Evolutionary conservation across 2,113 vertebrate species (phyloP).

Genomic region (Alethe castanea): DNA sequence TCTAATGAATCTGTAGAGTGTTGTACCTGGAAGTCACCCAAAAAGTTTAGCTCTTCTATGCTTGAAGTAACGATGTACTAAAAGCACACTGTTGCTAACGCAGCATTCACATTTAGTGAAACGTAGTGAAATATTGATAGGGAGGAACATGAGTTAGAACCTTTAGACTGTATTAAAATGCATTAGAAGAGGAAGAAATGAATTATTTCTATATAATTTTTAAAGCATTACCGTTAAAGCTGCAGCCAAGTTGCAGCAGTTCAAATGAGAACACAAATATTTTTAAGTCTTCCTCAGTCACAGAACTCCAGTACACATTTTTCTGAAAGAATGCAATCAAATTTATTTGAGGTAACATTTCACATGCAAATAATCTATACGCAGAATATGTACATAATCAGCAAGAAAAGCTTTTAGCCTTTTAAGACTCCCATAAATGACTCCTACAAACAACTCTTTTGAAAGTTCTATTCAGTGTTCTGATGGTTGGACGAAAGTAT

Average conservation of each 20-base stretch:
- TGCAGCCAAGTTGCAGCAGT: slow-evolving; percentile 1
- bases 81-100: slow-evolving; percentile 30
- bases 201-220: slow-evolving; percentile 49
- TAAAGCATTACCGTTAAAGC: slow-evolving; percentile 14
- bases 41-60: neutral
- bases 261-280: slow-evolving; percentile 42
- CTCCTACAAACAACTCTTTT: neutral
- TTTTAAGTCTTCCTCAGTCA: slow-evolving; percentile 29
- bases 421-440: slow-evolving; percentile 6
- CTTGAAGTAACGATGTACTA: slow-evolving; percentile 23
- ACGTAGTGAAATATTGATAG: slow-evolving; percentile 30
- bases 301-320: slow-evolving; percentile 3
- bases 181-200: slow-evolving; percentile 28
- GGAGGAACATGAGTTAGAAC: slow-evolving; percentile 40
- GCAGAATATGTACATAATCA: neutral
- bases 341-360: neutral
- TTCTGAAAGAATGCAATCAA: slow-evolving; percentile 7
- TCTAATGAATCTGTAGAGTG: neutral
- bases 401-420: neutral
- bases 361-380: neutral
- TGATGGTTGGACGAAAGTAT: neutral
- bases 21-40: neutral
- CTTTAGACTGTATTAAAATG: slow-evolving; percentile 52
- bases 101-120: slow-evolving; percentile 28
- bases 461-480: slow-evolving; percentile 44